Evolutionary conservation across 2,797 vertebrate species (phyloP), one percentile per base, ranked within the genome.

Genomic region (Lemur catta): DNA sequence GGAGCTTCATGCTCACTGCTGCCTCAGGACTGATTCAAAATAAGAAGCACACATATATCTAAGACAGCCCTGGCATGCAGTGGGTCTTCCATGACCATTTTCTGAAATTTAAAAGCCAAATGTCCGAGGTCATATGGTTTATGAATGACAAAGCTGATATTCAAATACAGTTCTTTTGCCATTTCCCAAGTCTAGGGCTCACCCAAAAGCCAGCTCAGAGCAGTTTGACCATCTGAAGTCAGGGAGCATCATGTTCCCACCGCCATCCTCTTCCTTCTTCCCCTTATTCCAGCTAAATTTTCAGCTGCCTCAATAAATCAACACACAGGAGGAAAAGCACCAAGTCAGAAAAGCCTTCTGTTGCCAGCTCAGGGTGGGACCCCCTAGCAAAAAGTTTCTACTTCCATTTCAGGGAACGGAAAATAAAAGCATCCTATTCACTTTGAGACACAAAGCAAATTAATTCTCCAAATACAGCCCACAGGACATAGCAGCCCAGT

Each of bases 401-500:
- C 12, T 20, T 89, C 48, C 28, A 38, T 67, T 79, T 81, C 55
- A 86, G 7, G 38, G 33, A 88, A 71, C 4, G 67, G 55, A 86
- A 95, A 84, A 26, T 74, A 93, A 87, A 30, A 92, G 59, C 41
- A 63, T 79, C 92, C 76, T 79, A 76, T 55, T 95, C 91, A 79
- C 78, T 85, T 89, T 52, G 50, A 69, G 35, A n/a, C 81, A 81
- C 75, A 93, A 96, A 93, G 72, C 30, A 94, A 96, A 95, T 95
- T 65, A 95, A 97, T 93, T 94, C 82, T 94, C 76, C 69, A 86
- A 95, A 95, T 80, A 74, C 10, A 35, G 15, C 55, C 46, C 52
- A 71, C 33, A 84, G 63, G 78, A 72, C 52, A 63, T 50, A 61
- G 55, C 1, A 4, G 67, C 43, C 82, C 86, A 89, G 85, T 10